Base-by-base conservation (phyloP, 2,888 invertebrate genomes). In the Tipula vernalis region DNA sequence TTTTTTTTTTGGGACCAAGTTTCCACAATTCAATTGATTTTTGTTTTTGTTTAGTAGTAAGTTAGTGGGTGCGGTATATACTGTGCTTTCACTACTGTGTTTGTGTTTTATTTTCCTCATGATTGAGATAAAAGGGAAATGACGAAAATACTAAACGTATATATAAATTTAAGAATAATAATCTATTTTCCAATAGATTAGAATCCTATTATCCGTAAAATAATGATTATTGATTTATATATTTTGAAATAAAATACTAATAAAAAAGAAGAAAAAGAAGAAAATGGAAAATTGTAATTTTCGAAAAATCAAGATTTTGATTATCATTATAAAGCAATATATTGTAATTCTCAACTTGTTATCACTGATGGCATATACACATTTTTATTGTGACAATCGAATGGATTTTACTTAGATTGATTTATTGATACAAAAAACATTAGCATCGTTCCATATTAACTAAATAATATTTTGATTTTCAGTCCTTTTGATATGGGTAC, bases 91-190 rank as follows among this genome's bases (percentile, higher is more conserved):
- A 28, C 28, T 28, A 28, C 12, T 28, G 71, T 71, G 71, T 71
- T 71, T 71, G 28, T 71, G 71, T 71, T 71, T 71, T 71, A 71
- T 71, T 71, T 71, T 71, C 28, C 71, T 71, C 71, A 28, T 71
- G 71, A 71, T 71, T 71, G 71, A 71, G 71, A 71, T 71, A 71
- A 71, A 71, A 71, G 71, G 71, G 71, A 71, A 71, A 71, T 71
- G 28, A 71, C 28, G 71, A 71, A 71, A 71, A 71, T 71, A 71
- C 71, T 71, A 71, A 57, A 57, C 51, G 51, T 18, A 57, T 57
- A 57, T 18, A 57, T 57, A 57, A 71, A 71, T 71, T 71, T 28
- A 71, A 71, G 71, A 71, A 71, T 71, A 71, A 71, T 71, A 71
- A 71, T 71, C 71, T 71, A 71, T 71, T 71, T 71, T 71, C 71